Percentiles rank a stretch among this genome's conserved stretches.
Evolutionary conservation across 2,113 vertebrate genomes (phyloP).

Genomic region (Prietella phreatophila): DNA sequence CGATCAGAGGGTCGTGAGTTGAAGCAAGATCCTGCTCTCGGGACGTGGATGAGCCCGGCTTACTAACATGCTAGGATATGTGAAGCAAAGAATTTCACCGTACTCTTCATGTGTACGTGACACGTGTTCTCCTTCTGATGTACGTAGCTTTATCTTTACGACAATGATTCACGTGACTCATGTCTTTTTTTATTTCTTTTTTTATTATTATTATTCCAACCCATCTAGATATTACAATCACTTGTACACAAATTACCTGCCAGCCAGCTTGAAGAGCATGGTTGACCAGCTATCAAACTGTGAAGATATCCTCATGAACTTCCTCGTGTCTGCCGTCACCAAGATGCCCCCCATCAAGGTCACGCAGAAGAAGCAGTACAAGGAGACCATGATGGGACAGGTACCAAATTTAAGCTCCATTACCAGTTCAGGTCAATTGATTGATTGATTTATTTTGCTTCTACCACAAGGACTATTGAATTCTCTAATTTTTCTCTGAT

Average conservation of each 20-base stretch:
- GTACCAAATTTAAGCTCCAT: conserved; percentile 61
- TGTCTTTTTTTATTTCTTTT: background rate
- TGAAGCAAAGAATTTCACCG: background rate
- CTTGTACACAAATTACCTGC: conserved; percentile 96
- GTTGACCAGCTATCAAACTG: conserved; percentile 99
- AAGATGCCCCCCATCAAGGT: conserved; percentile 99
- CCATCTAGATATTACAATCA: conserved; percentile 93
- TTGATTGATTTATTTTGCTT: background rate
- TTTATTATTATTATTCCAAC: too few relatives aligned
- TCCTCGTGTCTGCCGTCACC: conserved; percentile 94
- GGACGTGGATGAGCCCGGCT: too few relatives aligned
- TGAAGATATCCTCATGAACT: conserved; percentile 99
- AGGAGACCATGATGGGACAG: conserved; percentile 99
- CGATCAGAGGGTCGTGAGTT: background rate
- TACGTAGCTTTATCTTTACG: background rate
- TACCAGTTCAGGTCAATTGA: background rate
- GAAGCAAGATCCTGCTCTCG: background rate
- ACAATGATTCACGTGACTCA: background rate
- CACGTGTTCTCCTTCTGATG: background rate
- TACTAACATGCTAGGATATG: background rate
- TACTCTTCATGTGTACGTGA: background rate
- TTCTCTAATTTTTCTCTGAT: background rate
- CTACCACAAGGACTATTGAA: background rate
- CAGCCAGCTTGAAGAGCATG: conserved; percentile 90
- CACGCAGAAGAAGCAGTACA: conserved; percentile 99